These are phyloP conservation scores for Neoaliturus tenellus DNA, from an alignment of 2,888 invertebrate species.

Conservation along the genomic window DNA sequence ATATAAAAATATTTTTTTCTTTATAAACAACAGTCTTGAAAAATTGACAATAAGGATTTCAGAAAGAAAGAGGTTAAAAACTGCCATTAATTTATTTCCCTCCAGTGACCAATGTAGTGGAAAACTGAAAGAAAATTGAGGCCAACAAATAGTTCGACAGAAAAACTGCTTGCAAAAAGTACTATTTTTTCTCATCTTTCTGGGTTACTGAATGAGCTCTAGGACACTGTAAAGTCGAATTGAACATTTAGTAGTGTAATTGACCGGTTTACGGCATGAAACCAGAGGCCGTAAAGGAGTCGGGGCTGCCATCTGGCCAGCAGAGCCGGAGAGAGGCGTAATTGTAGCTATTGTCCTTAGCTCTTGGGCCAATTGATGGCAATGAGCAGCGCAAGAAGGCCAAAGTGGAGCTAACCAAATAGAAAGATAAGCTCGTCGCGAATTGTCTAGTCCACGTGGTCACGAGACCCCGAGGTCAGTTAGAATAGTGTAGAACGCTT, in stretches of 20 bases:
- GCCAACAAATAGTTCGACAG: background rate
- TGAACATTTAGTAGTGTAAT: slow-evolving; percentile 23
- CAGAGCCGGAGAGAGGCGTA: background rate
- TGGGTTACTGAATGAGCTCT: background rate
- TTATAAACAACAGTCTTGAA: too few species aligned
- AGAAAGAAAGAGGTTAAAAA: too few species aligned
- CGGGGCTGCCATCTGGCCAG: slow-evolving; percentile 47
- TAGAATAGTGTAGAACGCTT: background rate
- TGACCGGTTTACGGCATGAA: slow-evolving; percentile 42
- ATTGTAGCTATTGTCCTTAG: slow-evolving; percentile 52
- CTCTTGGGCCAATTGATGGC: slow-evolving; percentile 57
- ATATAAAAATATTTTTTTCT: too few species aligned
- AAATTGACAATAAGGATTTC: too few species aligned
- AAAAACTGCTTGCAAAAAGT: background rate
- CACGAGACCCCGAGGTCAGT: slow-evolving; percentile 15
- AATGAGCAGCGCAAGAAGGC: slow-evolving; percentile 42
- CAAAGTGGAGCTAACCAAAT: slow-evolving; percentile 49
- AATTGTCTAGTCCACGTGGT: slow-evolving; percentile 40
- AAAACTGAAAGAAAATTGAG: background rate
- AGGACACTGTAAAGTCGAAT: background rate
- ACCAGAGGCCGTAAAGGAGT: slow-evolving; percentile 43
- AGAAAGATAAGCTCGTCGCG: slow-evolving; percentile 51
- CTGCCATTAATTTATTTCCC: too few species aligned
- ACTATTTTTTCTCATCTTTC: background rate
- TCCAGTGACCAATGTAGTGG: background rate